A percentile compares a stretch with the other conserved stretches of the same genome.
These are phyloP conservation scores for Athripsodes cinereus DNA, from an alignment of 2,888 invertebrate genomes.

Conservation along the genomic window DNA sequence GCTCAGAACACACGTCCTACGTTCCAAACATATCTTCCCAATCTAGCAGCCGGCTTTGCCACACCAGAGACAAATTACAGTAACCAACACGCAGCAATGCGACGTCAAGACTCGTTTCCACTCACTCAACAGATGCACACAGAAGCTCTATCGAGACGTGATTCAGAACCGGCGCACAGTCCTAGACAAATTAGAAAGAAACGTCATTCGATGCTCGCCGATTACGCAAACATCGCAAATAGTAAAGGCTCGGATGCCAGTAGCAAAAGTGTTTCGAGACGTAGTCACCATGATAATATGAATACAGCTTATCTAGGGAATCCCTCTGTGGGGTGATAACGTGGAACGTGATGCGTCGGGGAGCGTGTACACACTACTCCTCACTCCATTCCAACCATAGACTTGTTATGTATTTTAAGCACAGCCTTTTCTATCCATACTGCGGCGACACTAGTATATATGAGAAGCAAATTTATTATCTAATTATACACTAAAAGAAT, in stretches of 20 bases:
- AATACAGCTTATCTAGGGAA: conserved; percentile 38
- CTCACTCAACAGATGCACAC: conserved; percentile 15
- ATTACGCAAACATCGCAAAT: conserved; percentile 32
- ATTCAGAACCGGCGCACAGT: conserved; percentile 39
- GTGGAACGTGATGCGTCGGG: no score
- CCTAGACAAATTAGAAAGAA: conserved; percentile 40
- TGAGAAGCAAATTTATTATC: no score
- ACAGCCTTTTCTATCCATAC: no score
- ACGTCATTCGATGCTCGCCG: conserved; percentile 46
- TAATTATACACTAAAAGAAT: no score
- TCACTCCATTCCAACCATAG: no score
- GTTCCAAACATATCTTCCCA: conserved; percentile 48
- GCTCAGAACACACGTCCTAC: conserved; percentile 54
- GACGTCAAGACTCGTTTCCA: conserved; percentile 22
- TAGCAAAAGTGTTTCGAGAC: conserved; percentile 15
- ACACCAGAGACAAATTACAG: conserved; percentile 2
- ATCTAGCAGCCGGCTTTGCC: conserved; percentile 31
- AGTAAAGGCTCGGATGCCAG: neutral
- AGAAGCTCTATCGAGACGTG: conserved; percentile 33
- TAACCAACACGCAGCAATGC: conserved; percentile 5
- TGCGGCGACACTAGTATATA: no score
- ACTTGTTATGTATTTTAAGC: no score
- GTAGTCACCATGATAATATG: conserved; percentile 41
- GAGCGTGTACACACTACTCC: no score
- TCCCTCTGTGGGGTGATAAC: conserved; percentile 45